Base-by-base conservation (phyloP, 2,113 vertebrate genomes). In the Hyla sarda region DNA sequence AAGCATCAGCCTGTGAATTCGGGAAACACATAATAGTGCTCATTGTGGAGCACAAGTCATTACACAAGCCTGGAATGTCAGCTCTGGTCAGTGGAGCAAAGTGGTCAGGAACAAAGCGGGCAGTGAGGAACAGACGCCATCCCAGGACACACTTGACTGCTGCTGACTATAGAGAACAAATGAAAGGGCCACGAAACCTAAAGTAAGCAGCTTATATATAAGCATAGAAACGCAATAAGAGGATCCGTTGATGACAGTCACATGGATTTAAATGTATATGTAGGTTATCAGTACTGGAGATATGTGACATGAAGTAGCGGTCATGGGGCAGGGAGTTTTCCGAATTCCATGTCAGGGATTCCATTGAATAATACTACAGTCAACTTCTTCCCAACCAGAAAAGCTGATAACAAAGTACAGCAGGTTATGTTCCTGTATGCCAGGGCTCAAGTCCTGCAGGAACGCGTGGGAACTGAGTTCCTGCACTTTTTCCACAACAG, bases 31-130 rank as follows among this genome's bases (percentile, higher is more conserved):
- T 81, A 21, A 58, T 81, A 47, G 45, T 21, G 32, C 9, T 34
- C 23, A 47, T 62, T 81, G 78, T 30, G 2, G 34, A 65, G 37
- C 56, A 19, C 78, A 62, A 9, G 78, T 45, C 78, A 81, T 81
- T 65, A 65, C 45, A 37, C 78, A 62, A 47, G 34, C 11, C 56
- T 45, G 37, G 78, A 37, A 47, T 47, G 58, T 81, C 56, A 65
- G 34, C 56, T 81, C 21, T 47, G 78, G 58, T 81, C 78, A 81
- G 58, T 65, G 78, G 78, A 81, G 78, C 78, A 62, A 47, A 65
- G 45, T 60, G 34, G 78, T 81, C 78, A 65, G 54, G 58, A 80
- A 80, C 54, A 80, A 60, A 62, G 37, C 17, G 58, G 60, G 47
- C 58, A 16, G 78, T 19, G 37, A 81, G 34, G 56, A n/a, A 47